A percentile compares a stretch with the other conserved stretches of the same genome.
phyloP scores from a whole-genome alignment of 2,797 vertebrate genomes.

The Vespertilio murinus region DNA sequence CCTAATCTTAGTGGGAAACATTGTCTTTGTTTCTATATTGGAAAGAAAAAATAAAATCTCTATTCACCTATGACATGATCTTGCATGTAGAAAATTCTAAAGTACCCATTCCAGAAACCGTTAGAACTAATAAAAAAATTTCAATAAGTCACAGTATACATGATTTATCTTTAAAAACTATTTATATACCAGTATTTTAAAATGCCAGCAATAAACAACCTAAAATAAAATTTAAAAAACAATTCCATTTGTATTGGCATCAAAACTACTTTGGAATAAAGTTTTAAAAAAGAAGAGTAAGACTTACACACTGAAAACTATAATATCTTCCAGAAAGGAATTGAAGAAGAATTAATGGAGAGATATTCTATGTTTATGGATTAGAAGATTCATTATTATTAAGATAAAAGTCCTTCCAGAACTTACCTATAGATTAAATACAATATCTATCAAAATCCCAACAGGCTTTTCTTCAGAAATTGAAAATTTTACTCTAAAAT shows the following conservation, averaged over 20 bases:
- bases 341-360: background rate
- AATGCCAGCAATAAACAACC: background rate
- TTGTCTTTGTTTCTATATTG: background rate
- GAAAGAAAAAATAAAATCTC: background rate
- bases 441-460: background rate
- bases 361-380: background rate
- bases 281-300: background rate
- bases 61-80: background rate
- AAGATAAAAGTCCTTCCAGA: background rate
- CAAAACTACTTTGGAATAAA: background rate
- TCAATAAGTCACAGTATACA: background rate
- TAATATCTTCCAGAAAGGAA: background rate
- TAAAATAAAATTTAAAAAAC: conserved; percentile 17
- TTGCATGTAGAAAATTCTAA: background rate
- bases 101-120: background rate
- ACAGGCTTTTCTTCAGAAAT: background rate
- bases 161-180: background rate
- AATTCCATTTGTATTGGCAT: background rate
- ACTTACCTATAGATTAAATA: background rate
- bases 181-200: background rate
- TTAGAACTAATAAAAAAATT: background rate
- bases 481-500: background rate
- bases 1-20: too few species aligned
- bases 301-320: background rate
- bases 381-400: background rate